Percentiles rank a stretch among this genome's conserved stretches.
Evolutionary conservation across 1,140 invertebrate species (phyloP).

Genomic region (Contarinia nasturtii): DNA sequence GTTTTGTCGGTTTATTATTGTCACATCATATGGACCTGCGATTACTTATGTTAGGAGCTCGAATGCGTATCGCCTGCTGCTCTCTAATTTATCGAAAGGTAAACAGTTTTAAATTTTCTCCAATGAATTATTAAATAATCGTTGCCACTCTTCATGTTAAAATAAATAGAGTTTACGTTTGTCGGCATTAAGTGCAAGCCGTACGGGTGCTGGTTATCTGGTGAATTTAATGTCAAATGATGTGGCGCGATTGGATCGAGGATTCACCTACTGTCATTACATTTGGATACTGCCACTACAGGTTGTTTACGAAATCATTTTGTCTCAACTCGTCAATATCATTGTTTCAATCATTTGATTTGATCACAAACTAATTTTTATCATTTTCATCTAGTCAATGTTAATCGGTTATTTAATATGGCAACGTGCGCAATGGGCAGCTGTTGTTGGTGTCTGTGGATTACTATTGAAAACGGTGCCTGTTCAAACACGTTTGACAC

Average conservation of each 20-base stretch:
- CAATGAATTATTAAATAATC: neutral
- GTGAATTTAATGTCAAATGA: conserved; percentile 76
- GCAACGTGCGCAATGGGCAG: conserved; percentile 40
- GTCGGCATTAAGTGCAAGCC: conserved; percentile 39
- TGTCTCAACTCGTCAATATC: neutral
- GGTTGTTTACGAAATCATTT: no score
- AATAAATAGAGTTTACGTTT: conserved; percentile 31
- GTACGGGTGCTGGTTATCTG: conserved; percentile 60
- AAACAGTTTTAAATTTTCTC: no score
- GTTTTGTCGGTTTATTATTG: conserved; percentile 18
- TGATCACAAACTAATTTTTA: no score
- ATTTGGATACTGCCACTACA: conserved; percentile 54
- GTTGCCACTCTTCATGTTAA: no score
- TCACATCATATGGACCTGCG: conserved; percentile 22
- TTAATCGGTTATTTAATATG: conserved; percentile 45
- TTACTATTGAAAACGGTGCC: conserved; percentile 38
- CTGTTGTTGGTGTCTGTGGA: conserved; percentile 45
- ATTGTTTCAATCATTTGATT: neutral
- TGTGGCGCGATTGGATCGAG: conserved; percentile 39
- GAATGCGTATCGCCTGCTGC: conserved; percentile 34
- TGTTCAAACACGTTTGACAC: conserved; percentile 41
- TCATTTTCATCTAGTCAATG: conserved; percentile 43
- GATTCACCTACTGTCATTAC: conserved; percentile 37
- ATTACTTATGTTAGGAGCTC: conserved; percentile 18
- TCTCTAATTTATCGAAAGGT: conserved; percentile 38